Percentiles rank a stretch among this genome's conserved stretches.
Evolutionary conservation across 1,140 invertebrate genomes (phyloP).

Genomic region (Halotydeus destructor): DNA sequence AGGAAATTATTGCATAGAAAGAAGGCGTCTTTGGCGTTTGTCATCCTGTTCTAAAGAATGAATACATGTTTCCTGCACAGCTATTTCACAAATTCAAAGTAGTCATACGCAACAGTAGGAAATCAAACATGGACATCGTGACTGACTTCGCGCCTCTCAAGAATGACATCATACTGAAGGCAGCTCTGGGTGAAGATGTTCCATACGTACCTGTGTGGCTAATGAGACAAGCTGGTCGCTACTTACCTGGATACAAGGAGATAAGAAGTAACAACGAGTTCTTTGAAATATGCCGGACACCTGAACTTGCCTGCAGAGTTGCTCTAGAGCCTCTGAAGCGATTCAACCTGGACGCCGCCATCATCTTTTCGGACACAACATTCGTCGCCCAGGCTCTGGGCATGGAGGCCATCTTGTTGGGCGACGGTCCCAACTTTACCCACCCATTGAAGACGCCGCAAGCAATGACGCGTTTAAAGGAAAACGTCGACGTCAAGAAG

Average conservation of each 20-base stretch:
- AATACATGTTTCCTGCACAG: too few relatives aligned
- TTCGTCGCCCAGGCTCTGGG: slow-evolving; percentile 89
- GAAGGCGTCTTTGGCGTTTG: too few relatives aligned
- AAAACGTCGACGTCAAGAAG: slow-evolving; percentile 42
- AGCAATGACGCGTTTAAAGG: slow-evolving; percentile 50
- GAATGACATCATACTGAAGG: slow-evolving; percentile 71
- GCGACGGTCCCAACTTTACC: slow-evolving; percentile 78
- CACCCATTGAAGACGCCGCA: slow-evolving; percentile 47
- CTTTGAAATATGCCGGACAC: slow-evolving; percentile 60
- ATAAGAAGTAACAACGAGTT: slow-evolving; percentile 65
- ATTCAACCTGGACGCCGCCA: slow-evolving; percentile 76
- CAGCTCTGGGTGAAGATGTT: slow-evolving; percentile 57
- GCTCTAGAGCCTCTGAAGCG: slow-evolving; percentile 63
- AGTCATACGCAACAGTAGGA: too few relatives aligned
- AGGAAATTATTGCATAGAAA: too few relatives aligned
- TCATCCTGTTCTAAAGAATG: too few relatives aligned
- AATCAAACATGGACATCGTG: neutral
- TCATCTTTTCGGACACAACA: slow-evolving; percentile 95
- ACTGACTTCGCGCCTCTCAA: slow-evolving; percentile 32
- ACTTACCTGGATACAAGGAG: slow-evolving; percentile 69
- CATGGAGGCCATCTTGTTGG: slow-evolving; percentile 72
- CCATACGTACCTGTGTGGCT: slow-evolving; percentile 76
- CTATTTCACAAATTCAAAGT: too few relatives aligned
- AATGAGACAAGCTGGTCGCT: slow-evolving; percentile 92
- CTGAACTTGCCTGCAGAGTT: slow-evolving; percentile 70